phyloP scores from a whole-genome alignment of 2,888 invertebrate genomes.

The Phaonia tiefii region DNA sequence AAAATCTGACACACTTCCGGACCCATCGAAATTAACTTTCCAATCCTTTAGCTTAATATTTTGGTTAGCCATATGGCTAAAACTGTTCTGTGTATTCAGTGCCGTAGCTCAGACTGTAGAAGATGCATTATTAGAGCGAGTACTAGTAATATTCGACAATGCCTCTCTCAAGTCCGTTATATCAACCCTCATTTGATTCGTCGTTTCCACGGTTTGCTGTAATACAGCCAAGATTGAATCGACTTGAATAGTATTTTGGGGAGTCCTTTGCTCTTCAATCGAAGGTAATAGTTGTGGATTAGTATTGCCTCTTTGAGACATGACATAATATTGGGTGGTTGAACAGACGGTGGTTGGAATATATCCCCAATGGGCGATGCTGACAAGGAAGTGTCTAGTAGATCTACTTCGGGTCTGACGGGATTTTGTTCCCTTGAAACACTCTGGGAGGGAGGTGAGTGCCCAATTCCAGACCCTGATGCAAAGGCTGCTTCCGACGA shows the following conservation, averaged over 20 bases:
- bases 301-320: no score
- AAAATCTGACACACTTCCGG: slow-evolving; percentile 13
- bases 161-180: background rate
- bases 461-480: background rate
- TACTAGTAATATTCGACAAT: background rate
- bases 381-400: background rate
- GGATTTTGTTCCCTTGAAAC: background rate
- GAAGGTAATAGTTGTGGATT: no score
- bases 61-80: no score
- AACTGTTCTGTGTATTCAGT: background rate
- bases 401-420: background rate
- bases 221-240: slow-evolving; percentile 1
- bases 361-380: background rate
- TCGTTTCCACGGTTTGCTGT: background rate
- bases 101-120: background rate
- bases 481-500: background rate
- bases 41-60: slow-evolving; percentile 34
- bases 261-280: no score
- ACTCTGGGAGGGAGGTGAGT: background rate
- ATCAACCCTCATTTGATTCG: slow-evolving; percentile 10
- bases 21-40: slow-evolving; percentile 32
- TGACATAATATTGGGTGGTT: no score
- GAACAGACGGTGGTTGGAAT: background rate
- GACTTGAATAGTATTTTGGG: background rate
- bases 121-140: background rate